Percentiles rank a stretch among this genome's conserved stretches.
Conservation (phyloP, 2,113 vertebrate genomes). For the Peucedramus taeniatus region DNA sequence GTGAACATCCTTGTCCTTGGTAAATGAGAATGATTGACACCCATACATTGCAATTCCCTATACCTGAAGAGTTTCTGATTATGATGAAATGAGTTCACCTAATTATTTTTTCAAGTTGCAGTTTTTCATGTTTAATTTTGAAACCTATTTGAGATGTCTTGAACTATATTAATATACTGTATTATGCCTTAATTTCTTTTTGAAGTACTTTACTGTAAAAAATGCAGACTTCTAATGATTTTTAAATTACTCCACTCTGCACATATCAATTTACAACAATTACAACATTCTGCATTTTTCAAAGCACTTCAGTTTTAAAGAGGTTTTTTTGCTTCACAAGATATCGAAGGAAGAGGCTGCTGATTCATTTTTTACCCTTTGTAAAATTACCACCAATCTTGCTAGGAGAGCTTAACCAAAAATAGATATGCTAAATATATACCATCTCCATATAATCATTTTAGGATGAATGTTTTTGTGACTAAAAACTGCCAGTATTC, state of each 20-base stretch:
- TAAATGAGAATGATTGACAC: slow-evolving; percentile 68
- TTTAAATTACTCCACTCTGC: slow-evolving; percentile 72
- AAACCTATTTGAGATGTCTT: slow-evolving; percentile 73
- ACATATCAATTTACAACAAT: slow-evolving; percentile 75
- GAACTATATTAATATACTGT: slow-evolving; percentile 69
- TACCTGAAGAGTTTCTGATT: slow-evolving; percentile 69
- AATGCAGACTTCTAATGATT: slow-evolving; percentile 75
- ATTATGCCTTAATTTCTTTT: slow-evolving; percentile 67
- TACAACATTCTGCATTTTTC: slow-evolving; percentile 69
- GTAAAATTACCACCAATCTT: slow-evolving; percentile 49
- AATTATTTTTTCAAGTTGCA: slow-evolving; percentile 73
- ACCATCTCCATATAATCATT: slow-evolving; percentile 51
- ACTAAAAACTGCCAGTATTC: slow-evolving; percentile 55
- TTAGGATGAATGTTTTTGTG: slow-evolving; percentile 43
- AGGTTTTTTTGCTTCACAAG: slow-evolving; percentile 49
- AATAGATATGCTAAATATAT: slow-evolving; percentile 65
- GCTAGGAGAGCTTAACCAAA: slow-evolving; percentile 51
- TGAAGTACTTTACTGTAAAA: slow-evolving; percentile 73
- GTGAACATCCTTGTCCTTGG: slow-evolving; percentile 54
- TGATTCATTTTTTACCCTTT: slow-evolving; percentile 60
- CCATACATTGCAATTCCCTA: slow-evolving; percentile 59
- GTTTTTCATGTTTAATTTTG: slow-evolving; percentile 74
- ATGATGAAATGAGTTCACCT: slow-evolving; percentile 65
- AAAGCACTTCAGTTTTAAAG: slow-evolving; percentile 67
- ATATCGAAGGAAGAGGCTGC: slow-evolving; percentile 33